These are phyloP conservation scores for Meles meles DNA, from an alignment of 2,113 vertebrate species.

Conservation along the genomic window DNA sequence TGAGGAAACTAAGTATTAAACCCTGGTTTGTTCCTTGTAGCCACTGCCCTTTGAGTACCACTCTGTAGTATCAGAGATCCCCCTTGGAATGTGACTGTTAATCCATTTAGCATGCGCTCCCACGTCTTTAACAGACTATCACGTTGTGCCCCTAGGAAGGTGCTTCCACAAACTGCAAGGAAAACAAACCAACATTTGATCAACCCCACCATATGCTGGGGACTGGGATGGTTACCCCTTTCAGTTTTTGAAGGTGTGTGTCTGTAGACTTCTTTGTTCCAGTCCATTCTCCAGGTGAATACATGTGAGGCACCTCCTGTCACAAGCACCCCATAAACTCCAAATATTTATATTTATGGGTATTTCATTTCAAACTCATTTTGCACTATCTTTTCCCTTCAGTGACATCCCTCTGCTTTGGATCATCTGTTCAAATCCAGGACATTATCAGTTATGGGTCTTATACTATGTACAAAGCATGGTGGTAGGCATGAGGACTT, in stretches of 20 bases:
- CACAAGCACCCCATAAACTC: neutral
- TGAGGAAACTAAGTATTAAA: neutral
- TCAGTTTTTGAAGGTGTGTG: neutral
- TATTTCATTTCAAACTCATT: neutral
- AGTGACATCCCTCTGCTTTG: neutral
- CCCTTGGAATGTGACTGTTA: neutral
- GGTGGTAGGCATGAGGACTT: neutral
- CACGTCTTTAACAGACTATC: neutral
- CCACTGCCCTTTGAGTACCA: neutral
- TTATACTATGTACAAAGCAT: neutral
- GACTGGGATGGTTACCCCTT: neutral
- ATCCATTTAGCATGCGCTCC: neutral
- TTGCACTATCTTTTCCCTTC: neutral
- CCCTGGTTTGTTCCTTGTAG: neutral
- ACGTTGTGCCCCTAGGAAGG: neutral
- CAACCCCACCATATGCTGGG: fast-evolving
- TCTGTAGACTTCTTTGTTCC: neutral
- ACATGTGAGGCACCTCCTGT: neutral
- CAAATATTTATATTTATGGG: neutral
- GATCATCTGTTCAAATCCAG: neutral
- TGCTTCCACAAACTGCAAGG: neutral
- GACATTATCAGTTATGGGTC: neutral
- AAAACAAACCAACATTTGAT: neutral
- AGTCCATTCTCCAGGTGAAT: neutral
- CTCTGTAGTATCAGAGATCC: neutral